These are phyloP conservation scores for Argyresthia goedartella DNA, from an alignment of 2,888 invertebrate species.

Conservation along the genomic window DNA sequence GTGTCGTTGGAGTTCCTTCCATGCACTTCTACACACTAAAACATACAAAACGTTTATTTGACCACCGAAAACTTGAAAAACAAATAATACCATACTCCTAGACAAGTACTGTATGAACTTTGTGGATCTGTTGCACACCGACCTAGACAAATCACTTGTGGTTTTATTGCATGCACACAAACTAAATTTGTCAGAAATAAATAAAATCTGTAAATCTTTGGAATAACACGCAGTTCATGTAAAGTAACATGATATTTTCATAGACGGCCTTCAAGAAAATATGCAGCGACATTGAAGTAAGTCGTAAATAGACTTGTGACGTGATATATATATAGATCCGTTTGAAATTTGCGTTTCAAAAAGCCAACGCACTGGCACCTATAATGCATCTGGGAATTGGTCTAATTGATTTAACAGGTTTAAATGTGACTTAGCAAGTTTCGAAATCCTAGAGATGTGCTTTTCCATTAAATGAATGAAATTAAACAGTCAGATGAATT, in stretches of 20 bases:
- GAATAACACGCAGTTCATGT: not conserved
- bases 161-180: too few relatives aligned
- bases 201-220: too few relatives aligned
- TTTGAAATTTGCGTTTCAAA: slow-evolving; percentile 29
- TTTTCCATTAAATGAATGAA: too few relatives aligned
- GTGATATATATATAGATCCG: slow-evolving; percentile 4
- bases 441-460: not conserved
- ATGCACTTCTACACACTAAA: too few relatives aligned
- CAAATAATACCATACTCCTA: not conserved
- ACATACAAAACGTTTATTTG: too few relatives aligned
- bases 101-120: not conserved
- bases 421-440: not conserved
- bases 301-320: not conserved
- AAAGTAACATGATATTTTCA: not conserved
- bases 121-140: too few relatives aligned
- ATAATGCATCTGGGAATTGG: not conserved
- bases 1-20: too few relatives aligned
- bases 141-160: too few relatives aligned
- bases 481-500: too few relatives aligned
- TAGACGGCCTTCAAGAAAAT: not conserved
- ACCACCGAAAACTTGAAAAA: not conserved
- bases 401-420: not conserved
- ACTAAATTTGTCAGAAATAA: too few relatives aligned
- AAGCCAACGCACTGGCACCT: slow-evolving; percentile 21
- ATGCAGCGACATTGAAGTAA: not conserved